Conservation (phyloP, 2,797 vertebrate species). For the Tragelaphus oryx region DNA sequence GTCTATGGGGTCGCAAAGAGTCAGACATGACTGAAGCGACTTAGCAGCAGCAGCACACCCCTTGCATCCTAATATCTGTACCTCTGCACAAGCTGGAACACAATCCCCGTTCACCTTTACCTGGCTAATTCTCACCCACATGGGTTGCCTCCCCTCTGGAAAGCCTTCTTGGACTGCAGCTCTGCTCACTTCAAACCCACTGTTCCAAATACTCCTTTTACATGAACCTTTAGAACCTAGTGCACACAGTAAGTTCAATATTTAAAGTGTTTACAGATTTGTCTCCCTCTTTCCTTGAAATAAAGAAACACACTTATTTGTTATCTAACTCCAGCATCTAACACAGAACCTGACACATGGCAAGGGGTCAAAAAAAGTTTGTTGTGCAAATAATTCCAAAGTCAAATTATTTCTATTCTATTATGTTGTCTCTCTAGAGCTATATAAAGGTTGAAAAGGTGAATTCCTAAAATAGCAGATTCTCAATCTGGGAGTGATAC, state of each 20-base stretch:
- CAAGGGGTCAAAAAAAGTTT: not conserved
- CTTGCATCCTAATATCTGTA: not conserved
- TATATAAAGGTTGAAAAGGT: not conserved
- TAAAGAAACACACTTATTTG: not conserved
- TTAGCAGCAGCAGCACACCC: too few relatives aligned
- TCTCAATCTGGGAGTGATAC: not conserved
- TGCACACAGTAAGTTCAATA: not conserved
- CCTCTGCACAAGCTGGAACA: not conserved
- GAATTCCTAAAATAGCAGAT: conserved; percentile 13
- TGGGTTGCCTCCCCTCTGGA: not conserved
- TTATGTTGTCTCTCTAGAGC: not conserved
- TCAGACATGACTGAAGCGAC: too few relatives aligned
- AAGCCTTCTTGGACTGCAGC: not conserved
- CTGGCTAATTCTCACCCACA: not conserved
- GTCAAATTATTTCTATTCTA: not conserved
- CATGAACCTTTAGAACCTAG: not conserved
- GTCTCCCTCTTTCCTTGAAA: not conserved
- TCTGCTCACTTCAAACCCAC: not conserved
- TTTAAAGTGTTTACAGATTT: not conserved
- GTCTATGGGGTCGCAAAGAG: too few relatives aligned
- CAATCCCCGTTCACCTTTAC: not conserved
- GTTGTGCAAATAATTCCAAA: not conserved
- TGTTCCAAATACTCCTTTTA: not conserved
- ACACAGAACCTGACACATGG: not conserved
- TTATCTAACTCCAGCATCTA: not conserved